Evolutionary conservation across 2,113 vertebrate genomes (phyloP).

Genomic region (Tichodroma muraria): DNA sequence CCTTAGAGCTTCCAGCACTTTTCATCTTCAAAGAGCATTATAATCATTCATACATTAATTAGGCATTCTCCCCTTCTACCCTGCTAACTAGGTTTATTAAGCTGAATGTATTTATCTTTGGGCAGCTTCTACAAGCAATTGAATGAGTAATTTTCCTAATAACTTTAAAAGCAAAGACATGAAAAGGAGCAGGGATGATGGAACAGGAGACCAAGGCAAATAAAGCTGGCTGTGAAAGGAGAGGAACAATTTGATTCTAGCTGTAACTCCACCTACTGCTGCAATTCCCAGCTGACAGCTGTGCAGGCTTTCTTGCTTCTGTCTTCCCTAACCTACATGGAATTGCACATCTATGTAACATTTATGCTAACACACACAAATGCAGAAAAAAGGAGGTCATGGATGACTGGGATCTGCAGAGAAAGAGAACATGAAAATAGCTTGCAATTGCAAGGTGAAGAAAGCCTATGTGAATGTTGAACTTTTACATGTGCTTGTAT

Average conservation of each 20-base stretch:
- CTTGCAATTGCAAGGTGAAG: not conserved
- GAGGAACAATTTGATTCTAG: not conserved
- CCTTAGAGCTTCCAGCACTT: not conserved
- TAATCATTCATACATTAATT: constrained; percentile 49
- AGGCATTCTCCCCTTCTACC: constrained; percentile 39
- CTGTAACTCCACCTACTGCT: not conserved
- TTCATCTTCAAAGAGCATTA: constrained; percentile 53
- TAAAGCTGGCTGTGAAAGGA: not conserved
- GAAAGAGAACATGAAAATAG: not conserved
- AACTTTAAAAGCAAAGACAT: constrained; percentile 36
- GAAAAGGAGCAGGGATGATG: not conserved
- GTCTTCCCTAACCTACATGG: not conserved
- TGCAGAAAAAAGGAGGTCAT: not conserved
- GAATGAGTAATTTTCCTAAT: constrained; percentile 53
- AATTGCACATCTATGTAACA: not conserved
- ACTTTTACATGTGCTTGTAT: not conserved
- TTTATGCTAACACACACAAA: not conserved
- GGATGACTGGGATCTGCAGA: not conserved
- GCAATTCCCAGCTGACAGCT: not conserved
- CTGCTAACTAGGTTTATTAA: constrained; percentile 59
- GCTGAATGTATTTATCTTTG: constrained; percentile 56
- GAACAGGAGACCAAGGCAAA: not conserved
- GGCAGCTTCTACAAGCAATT: constrained; percentile 41
- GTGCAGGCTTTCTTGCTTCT: not conserved
- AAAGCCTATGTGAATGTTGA: not conserved